Conservation (phyloP, 1,140 invertebrate species). For the Halyomorpha halys region DNA sequence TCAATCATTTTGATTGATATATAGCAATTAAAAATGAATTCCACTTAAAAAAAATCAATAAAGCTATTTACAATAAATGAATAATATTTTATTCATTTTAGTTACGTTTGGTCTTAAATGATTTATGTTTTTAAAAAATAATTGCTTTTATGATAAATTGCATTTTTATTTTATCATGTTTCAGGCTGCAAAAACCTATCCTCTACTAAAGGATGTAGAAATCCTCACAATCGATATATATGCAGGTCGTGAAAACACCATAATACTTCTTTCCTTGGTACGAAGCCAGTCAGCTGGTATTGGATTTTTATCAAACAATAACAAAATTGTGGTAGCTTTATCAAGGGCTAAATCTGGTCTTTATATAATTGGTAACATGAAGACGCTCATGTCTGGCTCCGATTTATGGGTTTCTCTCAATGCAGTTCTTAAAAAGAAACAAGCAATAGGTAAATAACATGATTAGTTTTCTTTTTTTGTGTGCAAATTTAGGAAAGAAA, state of each 20-base stretch:
- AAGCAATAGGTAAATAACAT: conserved; percentile 34
- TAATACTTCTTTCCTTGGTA: conserved; percentile 73
- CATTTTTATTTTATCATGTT: neutral
- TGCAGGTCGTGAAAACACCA: conserved; percentile 77
- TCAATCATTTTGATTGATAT: too few species aligned
- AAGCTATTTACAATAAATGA: too few species aligned
- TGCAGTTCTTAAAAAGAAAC: conserved; percentile 36
- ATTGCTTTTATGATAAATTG: too few species aligned
- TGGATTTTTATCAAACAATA: conserved; percentile 64
- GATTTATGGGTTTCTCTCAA: conserved; percentile 44
- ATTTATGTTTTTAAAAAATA: too few species aligned
- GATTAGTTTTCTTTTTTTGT: too few species aligned
- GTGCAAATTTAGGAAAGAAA: too few species aligned
- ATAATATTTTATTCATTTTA: too few species aligned
- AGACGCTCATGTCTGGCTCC: conserved; percentile 18
- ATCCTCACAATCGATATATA: conserved; percentile 58
- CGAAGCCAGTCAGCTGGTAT: conserved; percentile 52
- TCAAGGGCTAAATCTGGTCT: conserved; percentile 65
- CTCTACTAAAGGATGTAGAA: conserved; percentile 37
- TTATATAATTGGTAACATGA: conserved; percentile 54
- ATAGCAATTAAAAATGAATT: too few species aligned
- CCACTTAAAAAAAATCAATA: too few species aligned
- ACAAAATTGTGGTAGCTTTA: conserved; percentile 72
- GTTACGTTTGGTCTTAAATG: too few species aligned
- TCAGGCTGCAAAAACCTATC: neutral